Base-by-base conservation (phyloP, 2,113 vertebrate genomes). In the Poeciliopsis retropinna region DNA sequence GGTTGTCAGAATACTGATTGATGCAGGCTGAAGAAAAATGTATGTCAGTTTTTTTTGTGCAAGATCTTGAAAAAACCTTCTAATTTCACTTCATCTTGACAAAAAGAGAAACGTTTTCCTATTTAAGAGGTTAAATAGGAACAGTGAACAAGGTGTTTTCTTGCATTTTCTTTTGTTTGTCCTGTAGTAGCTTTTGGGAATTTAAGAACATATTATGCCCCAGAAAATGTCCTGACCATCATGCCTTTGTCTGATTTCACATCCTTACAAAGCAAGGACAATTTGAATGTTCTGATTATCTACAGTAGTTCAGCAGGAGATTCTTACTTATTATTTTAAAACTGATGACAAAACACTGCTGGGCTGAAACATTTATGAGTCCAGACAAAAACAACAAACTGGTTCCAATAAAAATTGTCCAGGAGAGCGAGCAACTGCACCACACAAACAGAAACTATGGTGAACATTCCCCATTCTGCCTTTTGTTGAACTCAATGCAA, bases 401-500 rank as follows among this genome's bases (percentile, higher is more conserved):
- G 32, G 62, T 87, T 87, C 76, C 57, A 71, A 25, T 64, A 75
- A 81, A 70, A 75, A 54, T 72, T 76, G 70, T 67, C 63, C 60
- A 47, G 44, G 73, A 83, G 76, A 75, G 80, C 71, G 32, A 80
- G 74, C 79, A 78, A 78, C 64, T 11, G 34, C 51, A 61, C 54
- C 47, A 25, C 27, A 63, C 41, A 60, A n/a, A 84, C 66, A 82
- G 78, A 79, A 75, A 82, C 66, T 39, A 3, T 15, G 29, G 87
- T 79, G 91, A 93, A 91, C 32, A 79, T 90, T 93, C 91, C 80
- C 87, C 90, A 87, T 87, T 88, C 85, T 80, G 83, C 73, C 87
- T 88, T 92, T 93, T 92, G 93, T 93, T 73, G 27, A 73, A 34
- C 30, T 89, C 88, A 92, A 91, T 90, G 86, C 85, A 87, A 85